Conservation (phyloP, 23 tunicate species). For the Pegea sp. region DNA sequence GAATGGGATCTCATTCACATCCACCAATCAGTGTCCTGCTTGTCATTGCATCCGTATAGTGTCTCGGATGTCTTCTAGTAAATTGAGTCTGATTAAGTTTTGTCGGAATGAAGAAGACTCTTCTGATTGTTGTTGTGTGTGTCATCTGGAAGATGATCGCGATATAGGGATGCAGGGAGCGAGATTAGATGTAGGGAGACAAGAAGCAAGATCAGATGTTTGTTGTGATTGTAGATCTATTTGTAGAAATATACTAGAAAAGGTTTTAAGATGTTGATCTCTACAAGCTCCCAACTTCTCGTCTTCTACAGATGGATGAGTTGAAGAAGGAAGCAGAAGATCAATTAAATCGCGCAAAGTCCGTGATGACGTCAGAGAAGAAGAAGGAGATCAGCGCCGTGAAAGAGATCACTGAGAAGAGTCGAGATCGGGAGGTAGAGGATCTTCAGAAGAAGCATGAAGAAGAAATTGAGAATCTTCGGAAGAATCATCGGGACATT, state of each 20-base stretch:
- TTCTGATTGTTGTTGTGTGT: slow-evolving; percentile 30
- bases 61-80: slow-evolving; percentile 52
- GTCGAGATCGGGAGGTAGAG: slow-evolving; percentile 39
- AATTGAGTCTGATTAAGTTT: slow-evolving; percentile 45
- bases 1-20: slow-evolving; percentile 10
- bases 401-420: slow-evolving; percentile 80
- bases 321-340: slow-evolving; percentile 45
- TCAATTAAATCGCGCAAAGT: slow-evolving; percentile 24
- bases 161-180: no score
- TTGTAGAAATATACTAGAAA: no score
- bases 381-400: slow-evolving; percentile 53
- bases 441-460: slow-evolving; percentile 45
- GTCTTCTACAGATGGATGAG: slow-evolving; percentile 70
- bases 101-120: slow-evolving; percentile 14
- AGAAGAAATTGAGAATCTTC: slow-evolving; percentile 11
- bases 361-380: slow-evolving; percentile 18
- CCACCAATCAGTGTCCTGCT: slow-evolving; percentile 25
- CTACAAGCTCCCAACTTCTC: no score
- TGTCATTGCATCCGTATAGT: slow-evolving; percentile 52
- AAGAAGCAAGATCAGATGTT: no score
- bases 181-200: no score
- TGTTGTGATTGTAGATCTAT: no score
- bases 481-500: slow-evolving; percentile 13
- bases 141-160: slow-evolving; percentile 34
- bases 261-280: no score